Evolutionary conservation across 30 jellyfish, hydroid and myxozoan species (phyloP), one percentile per base, ranked within the genome.

Genomic region (Aurelia coerulea): DNA sequence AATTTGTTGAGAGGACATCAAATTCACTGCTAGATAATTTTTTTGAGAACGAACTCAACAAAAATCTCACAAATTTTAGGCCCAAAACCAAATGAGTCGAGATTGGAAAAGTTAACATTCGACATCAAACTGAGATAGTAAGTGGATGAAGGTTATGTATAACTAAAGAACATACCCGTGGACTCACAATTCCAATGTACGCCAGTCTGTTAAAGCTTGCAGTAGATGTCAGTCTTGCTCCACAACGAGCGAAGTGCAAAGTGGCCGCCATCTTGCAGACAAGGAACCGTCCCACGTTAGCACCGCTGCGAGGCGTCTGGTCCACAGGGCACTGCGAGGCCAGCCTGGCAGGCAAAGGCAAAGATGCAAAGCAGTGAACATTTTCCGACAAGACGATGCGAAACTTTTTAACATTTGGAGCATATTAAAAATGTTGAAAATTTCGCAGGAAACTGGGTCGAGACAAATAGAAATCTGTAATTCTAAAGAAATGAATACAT

Each of bases 191-290:
- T 11, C 72, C 37, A 64, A 23, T 46, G 52, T 23, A 9, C 16
- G 56, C 70, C 8, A 74, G 49, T 18, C 72, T 23, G 54, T 74
- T 35, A 13, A 52, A 62, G 62, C 17, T 50, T 23, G 62, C 33
- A 9, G 52, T 35, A 10, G 85, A 16, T 16, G 56, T 39, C 23
- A 74, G 34, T 74, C 85, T 49, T 23, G 85, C 49, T 53, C 72
- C 85, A 74, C 12, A 50, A 18, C 72, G 33, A 37, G 73, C 71
- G 19, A 18, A 49, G 72, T 46, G 56, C 73, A 74, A 49, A 46
- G 85, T 13, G 41, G 72, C 56, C 18, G 85, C 85, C 85, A 74
- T 74, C 59, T 17, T 42, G 52, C 35, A 17, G 12, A 5, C 35
- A n/a, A 17, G 31, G 70, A 60, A 60, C 12, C 31, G 12, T 60